These are phyloP conservation scores for Alcedo quadribrachys DNA, from an alignment of 2,797 vertebrate genomes.

Conservation along the genomic window DNA sequence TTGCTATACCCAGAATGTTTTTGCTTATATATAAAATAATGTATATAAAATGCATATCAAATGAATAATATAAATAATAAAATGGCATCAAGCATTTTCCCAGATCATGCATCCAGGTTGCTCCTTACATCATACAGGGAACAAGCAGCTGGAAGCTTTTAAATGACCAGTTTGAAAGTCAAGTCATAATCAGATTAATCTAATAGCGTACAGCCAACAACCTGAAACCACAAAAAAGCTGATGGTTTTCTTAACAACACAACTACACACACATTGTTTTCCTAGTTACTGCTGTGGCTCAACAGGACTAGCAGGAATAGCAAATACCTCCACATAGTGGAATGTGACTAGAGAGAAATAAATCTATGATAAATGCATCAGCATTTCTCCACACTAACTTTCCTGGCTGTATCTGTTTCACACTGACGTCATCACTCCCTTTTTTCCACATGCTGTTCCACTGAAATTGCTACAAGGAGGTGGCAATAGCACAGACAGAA, in stretches of 20 bases:
- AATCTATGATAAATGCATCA: neutral
- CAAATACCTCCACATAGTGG: neutral
- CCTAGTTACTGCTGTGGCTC: neutral
- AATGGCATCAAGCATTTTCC: neutral
- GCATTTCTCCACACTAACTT: neutral
- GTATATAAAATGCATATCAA: neutral
- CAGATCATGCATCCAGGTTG: neutral
- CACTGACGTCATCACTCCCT: rapidly evolving
- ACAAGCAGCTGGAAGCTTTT: neutral
- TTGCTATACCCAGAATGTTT: neutral
- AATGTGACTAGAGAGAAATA: neutral
- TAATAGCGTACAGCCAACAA: neutral
- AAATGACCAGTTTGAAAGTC: neutral
- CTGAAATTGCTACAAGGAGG: neutral
- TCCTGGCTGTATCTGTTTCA: neutral
- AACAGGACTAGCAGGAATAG: neutral
- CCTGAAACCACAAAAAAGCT: neutral
- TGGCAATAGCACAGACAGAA: neutral
- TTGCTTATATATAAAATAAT: neutral
- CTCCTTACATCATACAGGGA: neutral
- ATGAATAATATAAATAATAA: neutral
- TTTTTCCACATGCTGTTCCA: neutral
- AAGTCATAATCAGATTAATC: neutral
- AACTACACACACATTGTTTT: neutral
- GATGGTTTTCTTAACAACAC: neutral